These are phyloP conservation scores for Chloropsis cyanopogon DNA, from an alignment of 2,113 vertebrate species.

Conservation along the genomic window DNA sequence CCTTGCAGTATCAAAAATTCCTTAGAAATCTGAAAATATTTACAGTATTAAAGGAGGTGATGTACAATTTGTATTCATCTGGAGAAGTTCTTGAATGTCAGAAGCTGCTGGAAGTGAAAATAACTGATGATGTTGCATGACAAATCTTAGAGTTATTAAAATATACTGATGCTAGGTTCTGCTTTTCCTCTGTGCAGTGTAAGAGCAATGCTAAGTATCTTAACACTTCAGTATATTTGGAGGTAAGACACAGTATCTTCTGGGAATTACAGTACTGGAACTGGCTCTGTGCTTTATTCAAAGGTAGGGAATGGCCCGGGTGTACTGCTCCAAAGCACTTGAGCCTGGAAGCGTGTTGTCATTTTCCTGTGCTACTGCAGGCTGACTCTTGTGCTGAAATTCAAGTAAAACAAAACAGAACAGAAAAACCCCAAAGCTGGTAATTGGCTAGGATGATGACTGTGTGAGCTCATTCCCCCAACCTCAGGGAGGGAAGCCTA, in stretches of 20 bases:
- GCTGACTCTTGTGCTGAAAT: slow-evolving; percentile 4
- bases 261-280: not conserved
- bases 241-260: not conserved
- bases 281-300: not conserved
- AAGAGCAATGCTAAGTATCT: not conserved
- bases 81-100: not conserved
- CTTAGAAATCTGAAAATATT: not conserved
- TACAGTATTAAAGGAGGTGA: not conserved
- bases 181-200: not conserved
- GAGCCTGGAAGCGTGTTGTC: not conserved
- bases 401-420: not conserved
- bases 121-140: not conserved
- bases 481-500: slow-evolving; percentile 17
- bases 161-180: not conserved
- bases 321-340: not conserved
- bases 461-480: slow-evolving; percentile 31
- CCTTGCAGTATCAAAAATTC: not conserved
- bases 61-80: not conserved
- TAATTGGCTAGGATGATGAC: not conserved
- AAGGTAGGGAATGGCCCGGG: not conserved
- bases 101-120: not conserved
- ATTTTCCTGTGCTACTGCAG: not conserved
- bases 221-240: not conserved
- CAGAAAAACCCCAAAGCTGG: not conserved
- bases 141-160: not conserved